Evolutionary conservation across 2,888 invertebrate species (phyloP), one percentile per base, ranked within the genome.

Genomic region (Cheilosia variabilis): DNA sequence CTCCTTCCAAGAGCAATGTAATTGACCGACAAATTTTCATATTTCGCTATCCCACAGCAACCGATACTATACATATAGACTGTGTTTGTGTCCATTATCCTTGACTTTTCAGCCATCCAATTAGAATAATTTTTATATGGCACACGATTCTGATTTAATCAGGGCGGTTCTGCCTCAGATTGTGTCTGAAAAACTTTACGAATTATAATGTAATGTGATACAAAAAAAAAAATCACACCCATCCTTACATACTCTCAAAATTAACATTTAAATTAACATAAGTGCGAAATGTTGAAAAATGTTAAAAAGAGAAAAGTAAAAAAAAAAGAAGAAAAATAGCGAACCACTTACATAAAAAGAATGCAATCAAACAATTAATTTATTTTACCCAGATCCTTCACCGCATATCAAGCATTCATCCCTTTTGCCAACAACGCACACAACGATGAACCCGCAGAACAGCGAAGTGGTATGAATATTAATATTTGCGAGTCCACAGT

Each of bases 361-460:
- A 52, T 72, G 45, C 58, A 87, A 78, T 86, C 71, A 78, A 75
- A 84, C 78, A 83, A 83, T 87, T 87, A 87, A 82, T 83, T 87
- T 63, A 78, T 71, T 80, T 71, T 53, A 62, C 62, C 62, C 57
- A 50, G 47, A 45, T 76, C 68, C 62, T 71, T 76, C 4, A 9
- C 68, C 75, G 68, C 68, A 53, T 22, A 68, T 47, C 52, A 60
- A 53, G 34, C 53, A 69, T 71, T 65, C 50, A 69, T 69, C 50
- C 63, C 37, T 76, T 45, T 34, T 66, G 1, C 52, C 24, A 22
- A 3, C 45, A 55, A 52, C 45, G 31, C 7, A 45, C 45, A 66
- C 2, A 5, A 41, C 10, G 24, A n/a, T 15, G 31, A 55, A 60
- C 22, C 41, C 60, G 53, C 15, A 19, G 31, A 55, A 5, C 43